These are phyloP conservation scores for Tolypeutes matacus DNA, from an alignment of 2,797 vertebrate genomes.

Conservation along the genomic window DNA sequence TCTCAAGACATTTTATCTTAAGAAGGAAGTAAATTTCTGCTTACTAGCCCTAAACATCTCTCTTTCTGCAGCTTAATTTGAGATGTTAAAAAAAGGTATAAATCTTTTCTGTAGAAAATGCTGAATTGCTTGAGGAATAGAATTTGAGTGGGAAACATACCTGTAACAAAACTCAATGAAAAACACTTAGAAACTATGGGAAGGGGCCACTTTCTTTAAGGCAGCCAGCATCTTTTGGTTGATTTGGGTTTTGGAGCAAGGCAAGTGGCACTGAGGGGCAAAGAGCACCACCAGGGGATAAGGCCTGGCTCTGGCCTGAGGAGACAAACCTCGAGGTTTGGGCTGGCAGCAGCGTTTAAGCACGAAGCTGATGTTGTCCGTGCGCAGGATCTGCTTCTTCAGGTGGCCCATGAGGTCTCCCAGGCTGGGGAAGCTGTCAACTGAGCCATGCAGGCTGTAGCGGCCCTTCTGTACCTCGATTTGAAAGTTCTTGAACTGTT, in stretches of 20 bases:
- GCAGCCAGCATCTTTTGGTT: neutral
- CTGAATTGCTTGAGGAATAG: neutral
- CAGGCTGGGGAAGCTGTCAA: slow-evolving; percentile 90
- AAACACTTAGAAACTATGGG: neutral
- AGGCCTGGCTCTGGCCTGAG: fast-evolving
- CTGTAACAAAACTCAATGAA: neutral
- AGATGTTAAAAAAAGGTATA: neutral
- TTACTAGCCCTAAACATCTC: neutral
- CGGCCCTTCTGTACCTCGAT: slow-evolving; percentile 92
- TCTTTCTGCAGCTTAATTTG: neutral
- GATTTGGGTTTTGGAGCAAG: neutral
- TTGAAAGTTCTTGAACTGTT: slow-evolving; percentile 98
- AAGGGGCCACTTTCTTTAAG: neutral
- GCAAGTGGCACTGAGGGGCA: neutral
- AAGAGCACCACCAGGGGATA: neutral
- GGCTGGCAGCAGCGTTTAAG: slow-evolving; percentile 96
- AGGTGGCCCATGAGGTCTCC: slow-evolving; percentile 95
- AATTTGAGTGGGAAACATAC: neutral
- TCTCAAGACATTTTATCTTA: slow-evolving; percentile 8
- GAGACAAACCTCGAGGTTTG: slow-evolving; percentile 94
- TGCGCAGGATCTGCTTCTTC: slow-evolving; percentile 94
- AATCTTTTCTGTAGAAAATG: neutral
- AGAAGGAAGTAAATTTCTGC: neutral
- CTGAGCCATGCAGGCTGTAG: slow-evolving; percentile 93
- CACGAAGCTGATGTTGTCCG: slow-evolving; percentile 96